Evolutionary conservation across 2,888 invertebrate genomes (phyloP).

Genomic region (Callinectes sapidus): DNA sequence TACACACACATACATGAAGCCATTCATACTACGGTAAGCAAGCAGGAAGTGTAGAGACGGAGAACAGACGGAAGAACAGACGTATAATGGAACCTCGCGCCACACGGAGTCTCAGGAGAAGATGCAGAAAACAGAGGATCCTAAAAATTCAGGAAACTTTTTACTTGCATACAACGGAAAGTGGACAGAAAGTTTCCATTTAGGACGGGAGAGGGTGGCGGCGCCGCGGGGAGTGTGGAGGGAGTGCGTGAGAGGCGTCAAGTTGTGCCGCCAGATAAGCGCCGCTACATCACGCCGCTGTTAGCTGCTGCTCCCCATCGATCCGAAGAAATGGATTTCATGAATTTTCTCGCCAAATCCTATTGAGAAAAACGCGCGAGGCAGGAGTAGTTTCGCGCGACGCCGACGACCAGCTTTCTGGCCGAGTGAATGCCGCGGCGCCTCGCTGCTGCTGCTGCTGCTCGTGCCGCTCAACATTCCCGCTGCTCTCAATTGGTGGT

Average conservation of each 20-base stretch:
- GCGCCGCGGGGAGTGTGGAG: not conserved
- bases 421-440: not conserved
- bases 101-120: not conserved
- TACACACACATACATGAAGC: not conserved
- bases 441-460: not conserved
- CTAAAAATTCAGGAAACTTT: slow-evolving; percentile 29
- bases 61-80: not conserved
- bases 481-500: not conserved
- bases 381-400: slow-evolving; percentile 7
- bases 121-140: slow-evolving; percentile 8
- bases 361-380: slow-evolving; percentile 63
- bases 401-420: slow-evolving; percentile 24
- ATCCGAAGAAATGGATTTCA: slow-evolving; percentile 69
- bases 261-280: slow-evolving; percentile 49
- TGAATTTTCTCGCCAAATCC: slow-evolving; percentile 70
- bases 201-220: not conserved
- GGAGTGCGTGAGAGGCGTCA: slow-evolving; percentile 21
- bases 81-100: not conserved
- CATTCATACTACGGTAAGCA: not conserved
- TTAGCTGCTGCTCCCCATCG: slow-evolving; percentile 62
- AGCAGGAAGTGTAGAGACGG: not conserved
- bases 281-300: slow-evolving; percentile 53
- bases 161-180: slow-evolving; percentile 26
- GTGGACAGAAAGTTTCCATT: slow-evolving; percentile 23
- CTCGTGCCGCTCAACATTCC: not conserved